These are phyloP conservation scores for Pissodes strobi DNA, from an alignment of 1,140 invertebrate species.

Conservation along the genomic window DNA sequence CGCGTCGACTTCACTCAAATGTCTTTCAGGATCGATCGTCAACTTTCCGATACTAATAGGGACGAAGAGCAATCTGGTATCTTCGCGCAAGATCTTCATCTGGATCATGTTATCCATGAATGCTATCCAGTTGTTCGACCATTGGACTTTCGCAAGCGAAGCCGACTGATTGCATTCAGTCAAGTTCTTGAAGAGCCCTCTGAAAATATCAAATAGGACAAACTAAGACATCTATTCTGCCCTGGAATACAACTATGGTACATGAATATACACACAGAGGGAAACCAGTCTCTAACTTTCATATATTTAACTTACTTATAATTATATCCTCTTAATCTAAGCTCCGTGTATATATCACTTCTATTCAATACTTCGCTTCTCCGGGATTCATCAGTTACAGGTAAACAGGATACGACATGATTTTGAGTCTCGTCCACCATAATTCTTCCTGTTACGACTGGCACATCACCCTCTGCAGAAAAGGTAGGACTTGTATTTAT, in stretches of 20 bases:
- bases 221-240: too few species aligned
- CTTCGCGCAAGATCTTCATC: conserved; percentile 75
- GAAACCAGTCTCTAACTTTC: too few species aligned
- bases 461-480: conserved; percentile 57
- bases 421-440: conserved; percentile 53
- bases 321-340: conserved; percentile 88
- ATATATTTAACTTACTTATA: conserved; percentile 72
- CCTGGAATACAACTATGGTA: too few species aligned
- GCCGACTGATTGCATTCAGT: conserved; percentile 51
- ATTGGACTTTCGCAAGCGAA: conserved; percentile 61
- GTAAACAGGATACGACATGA: too few species aligned
- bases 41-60: conserved; percentile 83
- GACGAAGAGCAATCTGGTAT: conserved; percentile 76
- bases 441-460: conserved; percentile 73
- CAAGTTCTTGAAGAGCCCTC: conserved; percentile 70
- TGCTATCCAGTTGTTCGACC: conserved; percentile 85
- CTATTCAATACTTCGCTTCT: conserved; percentile 37
- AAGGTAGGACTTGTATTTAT: too few species aligned
- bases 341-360: conserved; percentile 90
- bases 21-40: conserved; percentile 73
- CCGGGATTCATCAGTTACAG: too few species aligned
- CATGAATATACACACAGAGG: too few species aligned
- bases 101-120: conserved; percentile 95
- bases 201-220: too few species aligned
- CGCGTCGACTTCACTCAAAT: conserved; percentile 59